A percentile compares a stretch with the other conserved stretches of the same genome.
These are phyloP conservation scores for Suillia variegata DNA, from an alignment of 2,888 invertebrate species.

Conservation along the genomic window DNA sequence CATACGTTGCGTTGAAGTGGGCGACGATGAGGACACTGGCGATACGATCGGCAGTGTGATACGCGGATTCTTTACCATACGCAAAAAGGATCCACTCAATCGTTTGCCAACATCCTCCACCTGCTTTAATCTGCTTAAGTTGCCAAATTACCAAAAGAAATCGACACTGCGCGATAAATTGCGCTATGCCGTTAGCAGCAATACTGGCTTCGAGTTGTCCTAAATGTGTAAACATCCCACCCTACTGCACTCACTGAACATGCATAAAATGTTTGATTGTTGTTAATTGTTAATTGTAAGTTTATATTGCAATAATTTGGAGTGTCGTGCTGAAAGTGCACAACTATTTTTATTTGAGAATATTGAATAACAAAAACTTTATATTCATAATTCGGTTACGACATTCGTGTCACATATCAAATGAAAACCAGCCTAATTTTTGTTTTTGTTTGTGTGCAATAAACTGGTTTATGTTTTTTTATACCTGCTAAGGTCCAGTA, in stretches of 20 bases:
- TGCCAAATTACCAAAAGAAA: constrained; percentile 98
- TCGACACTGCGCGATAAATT: constrained; percentile 93
- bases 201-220: constrained; percentile 99
- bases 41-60: constrained; percentile 85
- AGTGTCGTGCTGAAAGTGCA: no score
- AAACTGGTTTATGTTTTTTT: no score
- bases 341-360: no score
- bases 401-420: no score
- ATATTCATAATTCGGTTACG: no score
- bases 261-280: neutral
- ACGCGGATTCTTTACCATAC: constrained; percentile 95
- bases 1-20: constrained; percentile 98
- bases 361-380: no score
- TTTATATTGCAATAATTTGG: no score
- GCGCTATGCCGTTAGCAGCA: constrained; percentile 95
- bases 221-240: constrained; percentile 62
- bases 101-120: constrained; percentile 98
- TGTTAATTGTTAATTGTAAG: no score
- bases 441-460: no score
- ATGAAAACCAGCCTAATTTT: no score
- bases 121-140: constrained; percentile 96
- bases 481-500: no score
- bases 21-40: constrained; percentile 94
- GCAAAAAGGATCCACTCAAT: constrained; percentile 91
- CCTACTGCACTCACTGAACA: neutral